Conservation (phyloP, 53 echinoderm and acorn worm genomes). For the Zoroaster sp. region DNA sequence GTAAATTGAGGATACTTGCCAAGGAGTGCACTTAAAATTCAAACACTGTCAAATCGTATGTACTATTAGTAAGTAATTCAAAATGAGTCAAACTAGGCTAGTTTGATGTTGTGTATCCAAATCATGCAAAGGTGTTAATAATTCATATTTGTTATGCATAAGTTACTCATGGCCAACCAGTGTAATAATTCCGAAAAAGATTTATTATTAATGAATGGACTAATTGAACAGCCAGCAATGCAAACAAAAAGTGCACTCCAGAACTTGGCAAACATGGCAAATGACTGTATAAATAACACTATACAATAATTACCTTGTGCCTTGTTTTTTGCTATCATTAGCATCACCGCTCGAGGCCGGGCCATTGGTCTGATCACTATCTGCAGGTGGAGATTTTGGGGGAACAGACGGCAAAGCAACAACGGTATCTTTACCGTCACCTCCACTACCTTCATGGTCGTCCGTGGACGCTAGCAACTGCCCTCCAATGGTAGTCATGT, state of each 20-base stretch:
- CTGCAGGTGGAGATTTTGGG: constrained; percentile 34
- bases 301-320: not conserved
- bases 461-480: constrained; percentile 43
- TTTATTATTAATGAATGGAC: too few relatives aligned
- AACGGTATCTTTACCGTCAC: not conserved
- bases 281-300: not conserved
- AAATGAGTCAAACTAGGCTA: too few relatives aligned
- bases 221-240: too few relatives aligned
- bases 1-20: too few relatives aligned
- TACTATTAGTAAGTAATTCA: too few relatives aligned
- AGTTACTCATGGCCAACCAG: too few relatives aligned
- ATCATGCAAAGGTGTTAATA: too few relatives aligned
- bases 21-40: too few relatives aligned
- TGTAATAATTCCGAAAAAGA: too few relatives aligned
- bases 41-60: too few relatives aligned
- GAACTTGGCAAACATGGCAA: not conserved
- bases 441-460: constrained; percentile 3
- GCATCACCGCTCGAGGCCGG: not conserved
- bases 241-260: not conserved
- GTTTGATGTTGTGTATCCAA: too few relatives aligned
- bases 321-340: constrained; percentile 29
- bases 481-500: constrained; percentile 35
- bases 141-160: too few relatives aligned
- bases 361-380: not conserved
- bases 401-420: not conserved